Base-by-base conservation (phyloP, 2,888 invertebrate genomes). In the Alviniconcha strummeri region DNA sequence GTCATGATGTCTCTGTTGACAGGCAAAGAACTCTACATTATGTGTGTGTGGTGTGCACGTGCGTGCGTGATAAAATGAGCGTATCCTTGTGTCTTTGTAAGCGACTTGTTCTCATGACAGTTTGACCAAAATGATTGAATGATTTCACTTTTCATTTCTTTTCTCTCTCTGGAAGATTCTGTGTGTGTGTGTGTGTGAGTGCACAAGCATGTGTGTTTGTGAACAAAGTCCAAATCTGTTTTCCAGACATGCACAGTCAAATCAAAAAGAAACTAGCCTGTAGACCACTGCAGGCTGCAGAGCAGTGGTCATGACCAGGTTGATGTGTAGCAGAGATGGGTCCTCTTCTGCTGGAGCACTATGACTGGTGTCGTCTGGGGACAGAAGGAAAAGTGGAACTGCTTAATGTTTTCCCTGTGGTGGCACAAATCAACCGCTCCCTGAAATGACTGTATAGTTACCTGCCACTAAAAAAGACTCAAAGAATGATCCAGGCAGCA, bases 241-340 rank as follows among this genome's bases (percentile, higher is more conserved):
- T 6, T 17, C n/a, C 17, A n/a, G n/a, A 6, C 9, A 64, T 13
- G 15, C 9, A 64, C 6, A 69, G n/a, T n/a, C 6, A n/a, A 5
- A n/a, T 3, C 5, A 1, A n/a, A 71, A 17, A 0, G 5, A 7
- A 6, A 19, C 74, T 56, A 93, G 95, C 95, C 94, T 94, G 90
- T 95, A 96, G 17, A 96, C 94, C 80, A 95, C 94, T 11, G 95
- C 94, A 55, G 95, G 94, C 88, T 95, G 94, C 55, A 95, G 90
- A 54, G 95, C 94, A 91, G 95, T 95, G 6, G 95, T 94, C 17
- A 96, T 95, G 79, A 96, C 91, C 85, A 96, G 92, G 91, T 96
- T 95, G 19, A 95, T 89, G 82, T 93, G 90, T n/a, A 90, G 90
- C 56, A 81, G 76, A 57, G 75, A 54, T 83, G 91, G 89, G 88